These are phyloP conservation scores for Heterocephalus glaber DNA, from an alignment of 2,113 vertebrate species.

Conservation along the genomic window DNA sequence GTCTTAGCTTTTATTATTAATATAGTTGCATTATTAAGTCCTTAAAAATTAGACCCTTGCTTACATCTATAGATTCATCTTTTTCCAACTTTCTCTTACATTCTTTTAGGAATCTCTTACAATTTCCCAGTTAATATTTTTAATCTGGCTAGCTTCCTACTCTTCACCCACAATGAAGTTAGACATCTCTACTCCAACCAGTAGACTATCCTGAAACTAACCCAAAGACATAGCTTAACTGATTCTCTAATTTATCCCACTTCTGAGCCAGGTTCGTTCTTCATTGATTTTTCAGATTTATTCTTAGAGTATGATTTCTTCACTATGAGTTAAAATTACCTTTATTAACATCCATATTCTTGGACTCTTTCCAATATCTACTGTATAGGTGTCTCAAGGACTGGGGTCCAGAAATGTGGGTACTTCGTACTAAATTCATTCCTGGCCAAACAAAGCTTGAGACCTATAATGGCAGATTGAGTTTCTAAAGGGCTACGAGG, in stretches of 20 bases:
- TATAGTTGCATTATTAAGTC: not conserved
- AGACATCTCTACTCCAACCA: not conserved
- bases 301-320: not conserved
- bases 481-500: not conserved
- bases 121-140: not conserved
- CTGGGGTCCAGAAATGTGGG: not conserved
- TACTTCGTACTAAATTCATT: not conserved
- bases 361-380: not conserved
- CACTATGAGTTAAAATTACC: not conserved
- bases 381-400: not conserved
- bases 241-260: not conserved
- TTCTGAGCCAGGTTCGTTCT: not conserved
- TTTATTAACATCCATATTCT: not conserved
- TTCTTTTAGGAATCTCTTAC: not conserved
- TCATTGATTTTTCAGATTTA: not conserved
- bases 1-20: not conserved
- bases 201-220: not conserved
- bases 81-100: conserved; percentile 6
- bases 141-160: not conserved
- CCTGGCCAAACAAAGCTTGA: not conserved
- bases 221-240: not conserved
- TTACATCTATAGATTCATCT: not conserved
- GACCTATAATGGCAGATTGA: not conserved
- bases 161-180: not conserved
- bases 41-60: not conserved